Evolutionary conservation across 2,888 invertebrate species (phyloP).

Genomic region (Apamea sordens): DNA sequence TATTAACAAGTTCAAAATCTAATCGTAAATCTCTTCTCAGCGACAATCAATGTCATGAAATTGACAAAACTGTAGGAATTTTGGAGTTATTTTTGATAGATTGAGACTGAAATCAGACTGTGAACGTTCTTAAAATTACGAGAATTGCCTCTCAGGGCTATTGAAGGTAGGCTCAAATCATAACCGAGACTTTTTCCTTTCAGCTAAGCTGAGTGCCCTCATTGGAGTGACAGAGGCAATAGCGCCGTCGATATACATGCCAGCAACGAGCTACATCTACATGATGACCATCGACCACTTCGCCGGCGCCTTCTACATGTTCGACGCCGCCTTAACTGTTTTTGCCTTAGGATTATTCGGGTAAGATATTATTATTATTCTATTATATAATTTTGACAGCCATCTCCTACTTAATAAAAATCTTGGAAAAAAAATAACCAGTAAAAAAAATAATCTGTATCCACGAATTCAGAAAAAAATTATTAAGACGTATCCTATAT

Average conservation of each 20-base stretch:
- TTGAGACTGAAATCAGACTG: too few species aligned
- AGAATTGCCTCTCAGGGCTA: too few species aligned
- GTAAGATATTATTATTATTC: slow-evolving; percentile 74
- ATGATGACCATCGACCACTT: slow-evolving; percentile 86
- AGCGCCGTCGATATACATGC: slow-evolving; percentile 89
- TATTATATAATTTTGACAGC: background rate
- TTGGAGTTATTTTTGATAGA: too few species aligned
- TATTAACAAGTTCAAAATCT: too few species aligned
- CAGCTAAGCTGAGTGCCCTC: slow-evolving; percentile 86
- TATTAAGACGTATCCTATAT: too few species aligned
- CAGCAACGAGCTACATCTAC: slow-evolving; percentile 90
- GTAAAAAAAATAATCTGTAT: too few species aligned
- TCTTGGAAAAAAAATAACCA: too few species aligned
- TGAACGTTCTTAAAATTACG: too few species aligned
- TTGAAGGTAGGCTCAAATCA: background rate
- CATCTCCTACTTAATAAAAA: background rate
- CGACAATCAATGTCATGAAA: too few species aligned
- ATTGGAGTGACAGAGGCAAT: slow-evolving; percentile 91
- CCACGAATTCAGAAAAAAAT: too few species aligned
- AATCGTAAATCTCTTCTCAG: too few species aligned
- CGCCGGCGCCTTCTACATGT: slow-evolving; percentile 90
- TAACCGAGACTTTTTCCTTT: background rate
- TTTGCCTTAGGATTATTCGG: slow-evolving; percentile 84
- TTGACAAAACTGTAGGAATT: too few species aligned
- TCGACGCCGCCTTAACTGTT: slow-evolving; percentile 87